These are phyloP conservation scores for Rhimphoctona megacephalus DNA, from an alignment of 2,888 invertebrate genomes.

Conservation along the genomic window DNA sequence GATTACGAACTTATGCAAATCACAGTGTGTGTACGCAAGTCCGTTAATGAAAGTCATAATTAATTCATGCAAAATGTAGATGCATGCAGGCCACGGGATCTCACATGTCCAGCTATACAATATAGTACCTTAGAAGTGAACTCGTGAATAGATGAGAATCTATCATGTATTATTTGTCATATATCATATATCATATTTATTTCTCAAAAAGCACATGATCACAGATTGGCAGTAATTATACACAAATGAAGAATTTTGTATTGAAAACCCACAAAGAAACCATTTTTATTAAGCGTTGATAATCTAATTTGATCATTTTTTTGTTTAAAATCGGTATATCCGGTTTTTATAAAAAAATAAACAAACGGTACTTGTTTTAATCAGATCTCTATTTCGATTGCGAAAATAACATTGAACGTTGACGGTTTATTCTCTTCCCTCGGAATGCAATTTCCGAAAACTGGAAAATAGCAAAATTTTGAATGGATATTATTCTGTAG, in stretches of 20 bases:
- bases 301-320: no score
- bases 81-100: constrained; percentile 3
- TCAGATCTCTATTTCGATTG: neutral
- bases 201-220: no score
- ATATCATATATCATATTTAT: neutral
- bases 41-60: constrained; percentile 65
- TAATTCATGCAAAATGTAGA: constrained; percentile 65
- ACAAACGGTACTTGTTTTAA: no score
- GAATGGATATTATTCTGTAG: neutral
- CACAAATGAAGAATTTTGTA: no score
- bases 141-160: neutral
- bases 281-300: no score
- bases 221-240: no score
- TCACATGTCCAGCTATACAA: neutral
- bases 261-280: no score
- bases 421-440: neutral
- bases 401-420: neutral
- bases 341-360: no score
- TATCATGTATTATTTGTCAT: neutral
- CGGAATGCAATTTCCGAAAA: neutral
- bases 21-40: constrained; percentile 23
- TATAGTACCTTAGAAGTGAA: constrained; percentile 1
- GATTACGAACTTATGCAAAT: constrained; percentile 39
- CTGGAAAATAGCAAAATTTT: neutral
- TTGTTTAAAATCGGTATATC: no score